Base-by-base conservation (phyloP, 2,113 vertebrate genomes). In the Megaceryle maxima region DNA sequence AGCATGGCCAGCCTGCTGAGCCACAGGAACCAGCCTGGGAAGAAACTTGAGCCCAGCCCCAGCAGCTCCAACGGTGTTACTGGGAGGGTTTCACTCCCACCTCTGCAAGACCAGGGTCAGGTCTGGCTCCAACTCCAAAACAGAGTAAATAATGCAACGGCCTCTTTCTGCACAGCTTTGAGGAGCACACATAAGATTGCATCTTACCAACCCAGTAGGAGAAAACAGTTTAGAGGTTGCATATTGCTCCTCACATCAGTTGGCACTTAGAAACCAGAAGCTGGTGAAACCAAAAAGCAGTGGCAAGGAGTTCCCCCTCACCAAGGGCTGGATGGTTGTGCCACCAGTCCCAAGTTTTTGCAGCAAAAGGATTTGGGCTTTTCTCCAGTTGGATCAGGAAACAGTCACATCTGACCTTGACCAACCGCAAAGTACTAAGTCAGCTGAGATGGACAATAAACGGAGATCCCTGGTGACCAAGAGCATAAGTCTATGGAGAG, bases 141-240 rank as follows among this genome's bases (percentile, higher is more conserved):
- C 28, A 44, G n/a, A 82, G 74, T 92, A 84, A 96, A 94, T 92
- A 95, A 94, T 83, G 88, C 86, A 96, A 66, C 72, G 92, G 41
- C n/a, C 29, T 88, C 63, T 84, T 89, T 62, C 83, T 76, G 67
- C 88, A 48, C 66, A 46, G 50, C 64, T 85, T 88, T 0, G 5
- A 91, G 79, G 57, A 90, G 87, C 82, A 85, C 80, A 35, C 10
- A 5, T n/a, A 64, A 80, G 88, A 73, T 66, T 11, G 2, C 63
- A 75, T 73, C 75, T n/a, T 57, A 33, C 83, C 26, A 35, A 60
- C 25, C 3, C 0, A 1, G 56, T 24, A 73, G 84, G 39, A 82
- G 57, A 66, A 74, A 84, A 77, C 35, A 25, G 59, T 76, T 84
- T 43, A 53, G 84, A 79, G 78, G 57, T 10, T 85, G 83, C 59